Conservation (phyloP, 1,140 invertebrate species). For the Zaprionus tsacasi region DNA sequence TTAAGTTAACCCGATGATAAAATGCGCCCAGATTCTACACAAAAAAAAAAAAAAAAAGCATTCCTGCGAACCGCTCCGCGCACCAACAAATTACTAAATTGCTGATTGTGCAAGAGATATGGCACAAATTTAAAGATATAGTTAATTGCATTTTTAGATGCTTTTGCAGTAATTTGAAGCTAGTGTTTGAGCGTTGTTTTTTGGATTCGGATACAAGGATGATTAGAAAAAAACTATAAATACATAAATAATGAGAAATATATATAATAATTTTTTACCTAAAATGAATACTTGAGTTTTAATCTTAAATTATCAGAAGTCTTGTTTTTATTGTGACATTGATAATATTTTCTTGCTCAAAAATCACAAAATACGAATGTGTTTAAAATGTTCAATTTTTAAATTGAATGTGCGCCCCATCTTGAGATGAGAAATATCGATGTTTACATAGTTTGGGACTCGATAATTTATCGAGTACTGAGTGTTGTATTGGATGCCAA, state of each 20-base stretch:
- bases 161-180: constrained; percentile 62
- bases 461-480: neutral
- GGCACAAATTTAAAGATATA: constrained; percentile 51
- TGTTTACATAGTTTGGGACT: too few species aligned
- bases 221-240: constrained; percentile 65
- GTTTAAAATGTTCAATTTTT: too few species aligned
- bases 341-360: neutral
- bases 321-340: neutral
- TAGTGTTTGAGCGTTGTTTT: constrained; percentile 71
- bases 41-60: constrained; percentile 42
- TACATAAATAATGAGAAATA: constrained; percentile 68
- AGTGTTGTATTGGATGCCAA: neutral
- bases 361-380: too few species aligned
- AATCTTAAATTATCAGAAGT: neutral
- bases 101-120: constrained; percentile 43
- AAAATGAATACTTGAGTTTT: constrained; percentile 18
- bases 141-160: constrained; percentile 64
- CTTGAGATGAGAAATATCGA: neutral
- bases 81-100: constrained; percentile 46
- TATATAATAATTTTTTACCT: constrained; percentile 81
- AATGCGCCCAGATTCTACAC: constrained; percentile 45
- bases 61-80: constrained; percentile 64
- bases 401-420: too few species aligned
- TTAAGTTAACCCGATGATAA: constrained; percentile 61
- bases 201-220: constrained; percentile 54